Evolutionary conservation across 2,113 vertebrate species (phyloP).

Genomic region (Melanotaenia duboulayi): DNA sequence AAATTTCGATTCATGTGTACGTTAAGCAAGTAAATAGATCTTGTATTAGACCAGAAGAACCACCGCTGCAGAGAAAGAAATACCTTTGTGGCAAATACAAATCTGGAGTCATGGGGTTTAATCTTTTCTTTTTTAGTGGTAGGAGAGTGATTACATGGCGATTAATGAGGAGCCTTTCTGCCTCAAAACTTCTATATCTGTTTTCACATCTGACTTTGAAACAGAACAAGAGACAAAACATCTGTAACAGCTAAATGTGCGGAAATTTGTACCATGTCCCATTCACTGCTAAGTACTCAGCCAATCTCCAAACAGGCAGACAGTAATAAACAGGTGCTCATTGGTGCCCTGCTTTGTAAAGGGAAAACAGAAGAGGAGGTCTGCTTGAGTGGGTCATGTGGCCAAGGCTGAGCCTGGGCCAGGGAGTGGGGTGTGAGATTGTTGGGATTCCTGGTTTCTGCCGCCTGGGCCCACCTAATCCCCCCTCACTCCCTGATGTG

Average conservation of each 20-base stretch:
- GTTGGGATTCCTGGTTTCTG: conserved; percentile 80
- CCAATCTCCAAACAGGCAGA: conserved; percentile 59
- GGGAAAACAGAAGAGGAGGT: conserved; percentile 44
- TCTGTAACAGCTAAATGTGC: conserved; percentile 17
- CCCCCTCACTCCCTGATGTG: conserved; percentile 59
- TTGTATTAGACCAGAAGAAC: too few species aligned
- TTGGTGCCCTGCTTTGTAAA: conserved; percentile 43
- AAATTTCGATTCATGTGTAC: neutral
- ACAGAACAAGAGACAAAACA: conserved; percentile 15
- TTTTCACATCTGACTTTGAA: conserved; percentile 1
- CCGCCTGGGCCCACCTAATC: conserved; percentile 78
- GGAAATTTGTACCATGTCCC: conserved; percentile 47
- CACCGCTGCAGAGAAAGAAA: neutral
- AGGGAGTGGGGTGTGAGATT: conserved; percentile 79
- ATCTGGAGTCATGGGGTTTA: conserved; percentile 20
- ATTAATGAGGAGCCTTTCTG: conserved; percentile 7
- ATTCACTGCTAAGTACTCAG: conserved; percentile 44
- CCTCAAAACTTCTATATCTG: neutral
- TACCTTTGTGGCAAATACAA: neutral
- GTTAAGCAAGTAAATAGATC: too few species aligned
- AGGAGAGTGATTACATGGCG: conserved; percentile 3
- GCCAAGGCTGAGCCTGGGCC: conserved; percentile 65
- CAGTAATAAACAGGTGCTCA: conserved; percentile 75
- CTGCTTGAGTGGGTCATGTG: conserved; percentile 75
- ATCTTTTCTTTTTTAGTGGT: conserved; percentile 20